Evolutionary conservation across 2,888 invertebrate species (phyloP), one percentile per base, ranked within the genome.

Genomic region (Polydrusus cervinus): DNA sequence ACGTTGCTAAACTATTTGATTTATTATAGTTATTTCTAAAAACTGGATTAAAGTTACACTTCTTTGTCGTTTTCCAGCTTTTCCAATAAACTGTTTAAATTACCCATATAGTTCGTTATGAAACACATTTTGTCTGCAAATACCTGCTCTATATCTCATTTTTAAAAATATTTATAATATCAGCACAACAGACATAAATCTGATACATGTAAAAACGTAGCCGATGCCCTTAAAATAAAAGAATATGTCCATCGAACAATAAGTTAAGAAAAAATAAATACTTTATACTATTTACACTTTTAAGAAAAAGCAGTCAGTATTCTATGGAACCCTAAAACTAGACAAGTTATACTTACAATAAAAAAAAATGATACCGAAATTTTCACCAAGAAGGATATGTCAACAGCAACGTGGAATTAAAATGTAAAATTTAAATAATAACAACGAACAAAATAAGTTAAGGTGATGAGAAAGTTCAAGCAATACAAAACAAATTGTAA

Each of bases 401-500:
- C 76, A 74, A 76, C 73, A 64, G 73, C 69, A 74, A 77, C 57
- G 73, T 49, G 57, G 55, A 75, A 40, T 67, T 57, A 38, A 47
- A 60, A 49, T 53, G 43, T 45, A 76, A 78, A 75, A 74, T 68
- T 66, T 60, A 49, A 65, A 57, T 61, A 43, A 71, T 74, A 60
- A 57, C 66, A 65, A 72, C 70, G 61, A 61, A 53, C 40, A 43
- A 66, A 77, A 80, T 76, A 80, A 78, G 78, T 78, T 79, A 79
- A 75, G 47, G 57, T 43, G 57, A 40, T 64, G 60, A 73, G 74
- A 74, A 62, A 73, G 71, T 75, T 80, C 81, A 80, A 81, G 82
- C 80, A 79, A 80, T 82, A 82, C 79, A 81, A 80, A 83, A 83
- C 80, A 81, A 78, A 79, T 81, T 81, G 76, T 74, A 83, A 81